Percentiles rank a stretch among this genome's conserved stretches.
Evolutionary conservation across 1,140 invertebrate species (phyloP).

Genomic region (Epicauta chinensis): DNA sequence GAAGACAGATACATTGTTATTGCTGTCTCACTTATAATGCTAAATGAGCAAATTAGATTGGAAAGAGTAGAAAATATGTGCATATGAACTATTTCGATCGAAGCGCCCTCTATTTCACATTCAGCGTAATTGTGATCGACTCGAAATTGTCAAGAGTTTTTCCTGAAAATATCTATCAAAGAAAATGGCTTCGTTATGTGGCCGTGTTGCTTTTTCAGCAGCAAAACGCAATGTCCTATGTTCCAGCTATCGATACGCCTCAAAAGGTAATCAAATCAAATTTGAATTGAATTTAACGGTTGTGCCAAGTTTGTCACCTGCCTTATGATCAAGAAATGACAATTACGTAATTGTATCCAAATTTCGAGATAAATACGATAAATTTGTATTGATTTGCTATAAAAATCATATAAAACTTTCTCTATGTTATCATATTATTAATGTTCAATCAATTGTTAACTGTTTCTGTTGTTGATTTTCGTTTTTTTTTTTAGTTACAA

Average conservation of each 20-base stretch:
- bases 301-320: constrained; percentile 1
- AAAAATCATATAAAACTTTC: not conserved
- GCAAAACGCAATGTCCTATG: constrained; percentile 46
- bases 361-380: constrained; percentile 8
- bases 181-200: constrained; percentile 55
- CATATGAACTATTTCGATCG: no score
- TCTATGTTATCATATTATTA: not conserved
- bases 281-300: not conserved
- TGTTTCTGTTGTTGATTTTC: not conserved
- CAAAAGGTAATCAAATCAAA: constrained; percentile 42
- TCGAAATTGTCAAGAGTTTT: constrained; percentile 9
- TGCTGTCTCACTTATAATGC: no score
- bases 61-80: no score
- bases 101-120: not conserved
- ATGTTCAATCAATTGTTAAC: not conserved
- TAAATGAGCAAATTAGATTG: no score
- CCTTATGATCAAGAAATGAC: constrained; percentile 8
- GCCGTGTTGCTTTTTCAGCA: constrained; percentile 45
- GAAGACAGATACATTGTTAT: no score
- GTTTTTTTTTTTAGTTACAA: constrained; percentile 45
- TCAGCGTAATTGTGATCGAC: not conserved
- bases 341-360: constrained; percentile 23
- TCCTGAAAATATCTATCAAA: constrained; percentile 12
- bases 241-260: constrained; percentile 42
- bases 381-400: constrained; percentile 6